Percentiles rank a stretch among this genome's conserved stretches.
Conservation (phyloP, 1,140 invertebrate genomes). For the Diorhabda elongata region DNA sequence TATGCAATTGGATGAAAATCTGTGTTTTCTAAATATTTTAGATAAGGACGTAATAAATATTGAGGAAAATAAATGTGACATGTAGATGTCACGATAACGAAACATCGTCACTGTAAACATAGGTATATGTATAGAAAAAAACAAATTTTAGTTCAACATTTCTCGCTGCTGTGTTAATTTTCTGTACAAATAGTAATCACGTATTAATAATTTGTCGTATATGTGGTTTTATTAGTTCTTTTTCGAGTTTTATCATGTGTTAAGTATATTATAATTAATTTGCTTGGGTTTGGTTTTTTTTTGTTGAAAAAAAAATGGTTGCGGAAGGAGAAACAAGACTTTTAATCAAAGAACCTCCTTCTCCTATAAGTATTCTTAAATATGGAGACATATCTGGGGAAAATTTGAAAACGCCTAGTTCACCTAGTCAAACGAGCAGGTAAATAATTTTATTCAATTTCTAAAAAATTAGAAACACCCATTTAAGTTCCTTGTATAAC, state of each 20-base stretch:
- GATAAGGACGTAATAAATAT: conserved; percentile 20
- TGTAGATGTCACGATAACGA: conserved; percentile 13
- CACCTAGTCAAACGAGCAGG: conserved; percentile 15
- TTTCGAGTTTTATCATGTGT: conserved; percentile 4
- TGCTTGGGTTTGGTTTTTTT: neutral
- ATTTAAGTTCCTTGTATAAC: too few species aligned
- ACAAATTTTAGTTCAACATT: neutral
- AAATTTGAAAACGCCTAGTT: neutral
- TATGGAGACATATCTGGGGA: neutral
- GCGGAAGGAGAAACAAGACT: neutral
- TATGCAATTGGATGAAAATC: too few species aligned
- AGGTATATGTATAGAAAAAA: conserved; percentile 1
- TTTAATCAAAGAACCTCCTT: neutral
- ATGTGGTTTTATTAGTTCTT: neutral
- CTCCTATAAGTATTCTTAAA: neutral
- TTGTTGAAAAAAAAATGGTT: neutral
- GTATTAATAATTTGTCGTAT: conserved; percentile 13
- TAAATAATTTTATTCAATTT: neutral
- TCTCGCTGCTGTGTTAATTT: conserved; percentile 12
- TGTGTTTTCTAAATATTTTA: neutral
- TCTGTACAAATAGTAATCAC: conserved; percentile 2
- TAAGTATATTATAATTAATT: conserved; percentile 4
- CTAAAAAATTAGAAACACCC: too few species aligned
- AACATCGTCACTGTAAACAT: conserved; percentile 8
- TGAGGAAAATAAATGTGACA: neutral